Conservation (phyloP, 2,797 vertebrate species). For the Galaxias olidus region DNA sequence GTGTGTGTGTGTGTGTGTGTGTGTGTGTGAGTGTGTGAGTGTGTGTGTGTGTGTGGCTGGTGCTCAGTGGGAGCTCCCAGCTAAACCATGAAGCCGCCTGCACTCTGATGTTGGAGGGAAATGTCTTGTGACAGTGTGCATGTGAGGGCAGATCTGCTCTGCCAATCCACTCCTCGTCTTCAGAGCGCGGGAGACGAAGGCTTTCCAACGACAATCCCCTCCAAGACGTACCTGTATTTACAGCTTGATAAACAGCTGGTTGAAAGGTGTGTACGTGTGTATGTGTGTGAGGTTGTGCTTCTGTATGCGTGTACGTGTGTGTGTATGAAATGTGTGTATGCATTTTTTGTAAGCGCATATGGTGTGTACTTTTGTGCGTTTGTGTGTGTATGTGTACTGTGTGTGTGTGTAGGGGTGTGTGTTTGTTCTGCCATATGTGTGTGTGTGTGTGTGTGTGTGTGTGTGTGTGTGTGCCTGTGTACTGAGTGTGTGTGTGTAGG, state of each 20-base stretch:
- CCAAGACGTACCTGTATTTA: slow-evolving; percentile 62
- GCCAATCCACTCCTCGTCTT: slow-evolving; percentile 77
- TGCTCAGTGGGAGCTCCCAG: slow-evolving; percentile 29
- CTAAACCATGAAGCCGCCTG: slow-evolving; percentile 62
- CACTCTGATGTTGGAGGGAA: slow-evolving; percentile 71
- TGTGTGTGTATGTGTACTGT: too few relatives aligned
- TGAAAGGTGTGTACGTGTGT: slow-evolving; percentile 41
- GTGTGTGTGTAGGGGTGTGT: too few relatives aligned
- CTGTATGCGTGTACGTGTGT: too few relatives aligned
- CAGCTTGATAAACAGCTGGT: slow-evolving; percentile 80
- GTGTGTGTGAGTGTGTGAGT: neutral
- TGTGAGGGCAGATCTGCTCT: slow-evolving; percentile 72
- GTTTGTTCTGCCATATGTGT: too few relatives aligned
- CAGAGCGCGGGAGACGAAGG: slow-evolving; percentile 47
- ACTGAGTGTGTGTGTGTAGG: too few relatives aligned
- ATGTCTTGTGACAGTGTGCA: slow-evolving; percentile 73
- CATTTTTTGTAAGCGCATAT: too few relatives aligned
- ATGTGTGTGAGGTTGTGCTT: too few relatives aligned
- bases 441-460: too few relatives aligned
- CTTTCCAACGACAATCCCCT: too few relatives aligned
- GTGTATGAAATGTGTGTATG: slow-evolving; percentile 43
- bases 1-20: too few relatives aligned
- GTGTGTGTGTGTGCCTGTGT: too few relatives aligned
- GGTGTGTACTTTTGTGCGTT: too few relatives aligned
- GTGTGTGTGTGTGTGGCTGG: neutral